phyloP scores from a whole-genome alignment of 2,113 vertebrate genomes.

The Lophotis ruficrista region DNA sequence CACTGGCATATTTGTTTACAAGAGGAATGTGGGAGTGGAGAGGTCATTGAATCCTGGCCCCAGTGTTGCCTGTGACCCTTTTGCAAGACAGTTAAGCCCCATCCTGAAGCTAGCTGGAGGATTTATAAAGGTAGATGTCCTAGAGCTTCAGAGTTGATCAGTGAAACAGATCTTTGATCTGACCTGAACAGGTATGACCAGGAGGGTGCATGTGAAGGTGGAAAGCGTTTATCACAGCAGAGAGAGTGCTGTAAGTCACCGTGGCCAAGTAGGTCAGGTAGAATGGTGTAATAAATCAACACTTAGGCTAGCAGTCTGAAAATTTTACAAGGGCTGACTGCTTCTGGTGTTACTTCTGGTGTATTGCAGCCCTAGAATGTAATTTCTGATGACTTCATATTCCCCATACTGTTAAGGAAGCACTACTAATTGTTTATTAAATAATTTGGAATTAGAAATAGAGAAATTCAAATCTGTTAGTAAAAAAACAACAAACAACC shows the following conservation, averaged over 20 bases:
- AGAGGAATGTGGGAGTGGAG: neutral
- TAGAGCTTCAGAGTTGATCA: neutral
- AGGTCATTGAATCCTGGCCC: neutral
- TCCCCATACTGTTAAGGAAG: neutral
- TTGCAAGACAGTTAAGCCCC: neutral
- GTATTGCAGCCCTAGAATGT: neutral
- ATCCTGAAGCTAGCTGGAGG: neutral
- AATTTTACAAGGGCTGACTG: neutral
- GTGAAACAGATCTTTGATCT: neutral
- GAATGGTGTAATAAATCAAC: neutral
- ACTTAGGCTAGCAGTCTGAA: neutral
- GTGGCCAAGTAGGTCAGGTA: neutral
- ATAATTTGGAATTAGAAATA: neutral
- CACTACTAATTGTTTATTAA: neutral
- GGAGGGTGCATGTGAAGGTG: neutral
- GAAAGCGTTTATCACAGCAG: neutral
- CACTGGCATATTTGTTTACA: neutral
- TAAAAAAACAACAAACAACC: neutral
- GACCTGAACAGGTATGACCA: neutral
- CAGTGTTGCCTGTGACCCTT: neutral
- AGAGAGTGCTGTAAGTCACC: neutral
- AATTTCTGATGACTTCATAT: neutral
- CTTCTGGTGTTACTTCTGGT: neutral
- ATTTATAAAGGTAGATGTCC: neutral
- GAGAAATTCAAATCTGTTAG: neutral